phyloP scores from a whole-genome alignment of 2,888 invertebrate genomes.

The Lordiphosa fenestrarum region DNA sequence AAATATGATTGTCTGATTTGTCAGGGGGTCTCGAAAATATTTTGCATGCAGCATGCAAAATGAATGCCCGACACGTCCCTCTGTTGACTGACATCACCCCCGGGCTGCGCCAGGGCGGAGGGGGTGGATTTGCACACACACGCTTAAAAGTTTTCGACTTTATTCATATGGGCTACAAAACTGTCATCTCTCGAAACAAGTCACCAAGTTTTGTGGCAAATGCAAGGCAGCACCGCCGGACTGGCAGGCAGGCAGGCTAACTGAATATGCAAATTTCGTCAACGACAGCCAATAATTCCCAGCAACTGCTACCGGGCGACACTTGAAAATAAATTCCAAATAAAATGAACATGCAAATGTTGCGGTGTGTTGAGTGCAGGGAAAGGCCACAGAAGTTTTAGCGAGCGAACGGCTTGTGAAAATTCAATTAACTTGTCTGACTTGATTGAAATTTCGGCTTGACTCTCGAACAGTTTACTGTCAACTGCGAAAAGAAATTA shows the following conservation, averaged over 20 bases:
- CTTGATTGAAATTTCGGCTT: background rate
- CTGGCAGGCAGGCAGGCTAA: background rate
- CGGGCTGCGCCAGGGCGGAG: background rate
- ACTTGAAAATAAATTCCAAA: constrained; percentile 54
- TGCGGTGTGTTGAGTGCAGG: constrained; percentile 13
- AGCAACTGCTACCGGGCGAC: constrained; percentile 3
- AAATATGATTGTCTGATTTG: constrained; percentile 61
- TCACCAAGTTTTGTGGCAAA: constrained; percentile 8
- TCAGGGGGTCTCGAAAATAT: constrained; percentile 24
- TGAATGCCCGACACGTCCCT: constrained; percentile 55
- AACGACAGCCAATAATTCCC: constrained; percentile 23
- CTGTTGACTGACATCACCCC: background rate
- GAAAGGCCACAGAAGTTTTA: constrained; percentile 22
- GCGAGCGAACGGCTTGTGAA: constrained; percentile 20
- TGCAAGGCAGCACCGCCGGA: background rate
- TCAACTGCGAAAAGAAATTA: no score
- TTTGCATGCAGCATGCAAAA: constrained; percentile 39
- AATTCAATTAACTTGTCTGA: constrained; percentile 55
- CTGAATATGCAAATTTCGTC: constrained; percentile 35
- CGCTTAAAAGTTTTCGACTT: constrained; percentile 14
- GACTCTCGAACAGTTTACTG: no score
- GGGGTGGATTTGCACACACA: no score
- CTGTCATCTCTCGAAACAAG: constrained; percentile 49
- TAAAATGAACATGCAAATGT: constrained; percentile 48
- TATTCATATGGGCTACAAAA: constrained; percentile 63